Conservation (phyloP, 92 coral and sea anemone species). For the Phenganax stokvisi region DNA sequence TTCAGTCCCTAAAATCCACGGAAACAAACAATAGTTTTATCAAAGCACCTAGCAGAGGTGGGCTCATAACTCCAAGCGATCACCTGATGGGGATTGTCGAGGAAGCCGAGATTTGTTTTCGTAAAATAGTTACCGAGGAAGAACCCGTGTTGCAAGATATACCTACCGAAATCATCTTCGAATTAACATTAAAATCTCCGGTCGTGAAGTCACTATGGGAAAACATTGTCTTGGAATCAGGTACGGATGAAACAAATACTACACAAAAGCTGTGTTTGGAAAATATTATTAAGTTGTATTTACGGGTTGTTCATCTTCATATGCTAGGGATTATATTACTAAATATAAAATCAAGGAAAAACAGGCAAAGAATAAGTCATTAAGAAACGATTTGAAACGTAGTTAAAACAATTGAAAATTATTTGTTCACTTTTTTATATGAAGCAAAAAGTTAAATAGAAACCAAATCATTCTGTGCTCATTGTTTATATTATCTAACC, state of each 20-base stretch:
- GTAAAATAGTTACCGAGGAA: neutral
- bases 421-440: too few species aligned
- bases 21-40: neutral
- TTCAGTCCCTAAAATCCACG: neutral
- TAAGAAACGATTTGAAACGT: neutral
- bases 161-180: neutral
- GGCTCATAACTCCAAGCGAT: neutral
- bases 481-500: too few species aligned
- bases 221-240: neutral
- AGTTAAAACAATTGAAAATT: neutral
- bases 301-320: neutral
- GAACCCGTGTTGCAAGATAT: neutral
- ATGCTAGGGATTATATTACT: neutral
- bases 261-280: neutral
- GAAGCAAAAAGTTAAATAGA: too few species aligned
- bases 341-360: neutral
- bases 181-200: neutral
- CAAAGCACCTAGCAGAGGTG: neutral
- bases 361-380: neutral
- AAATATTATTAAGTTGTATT: conserved; percentile 2
- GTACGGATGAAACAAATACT: neutral
- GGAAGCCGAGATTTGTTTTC: conserved; percentile 5
- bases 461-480: too few species aligned
- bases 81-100: neutral
- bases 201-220: neutral